phyloP scores from a whole-genome alignment of 2,888 invertebrate species.

The Yponomeuta sedellus region DNA sequence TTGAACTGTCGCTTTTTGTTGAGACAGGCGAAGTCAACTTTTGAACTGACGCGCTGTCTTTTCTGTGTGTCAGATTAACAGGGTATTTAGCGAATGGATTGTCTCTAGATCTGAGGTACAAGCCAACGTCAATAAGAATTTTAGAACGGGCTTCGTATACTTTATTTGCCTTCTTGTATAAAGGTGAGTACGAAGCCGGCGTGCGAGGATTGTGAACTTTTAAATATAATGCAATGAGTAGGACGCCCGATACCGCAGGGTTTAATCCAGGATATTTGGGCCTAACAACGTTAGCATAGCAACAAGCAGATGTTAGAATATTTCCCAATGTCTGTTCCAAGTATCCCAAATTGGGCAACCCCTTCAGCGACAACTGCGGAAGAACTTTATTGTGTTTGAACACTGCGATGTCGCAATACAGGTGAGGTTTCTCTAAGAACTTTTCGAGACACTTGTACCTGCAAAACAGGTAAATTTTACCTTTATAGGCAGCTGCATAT shows the following conservation, averaged over 20 bases:
- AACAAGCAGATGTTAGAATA: constrained; percentile 71
- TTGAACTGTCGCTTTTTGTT: neutral
- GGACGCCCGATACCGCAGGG: constrained; percentile 63
- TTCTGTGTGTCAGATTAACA: constrained; percentile 12
- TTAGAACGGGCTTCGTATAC: constrained; percentile 52
- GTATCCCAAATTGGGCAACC: constrained; percentile 76
- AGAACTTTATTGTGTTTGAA: constrained; percentile 48
- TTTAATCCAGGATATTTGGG: constrained; percentile 79
- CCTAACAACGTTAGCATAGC: constrained; percentile 64
- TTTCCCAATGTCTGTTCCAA: constrained; percentile 77
- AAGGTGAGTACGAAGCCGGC: constrained; percentile 28
- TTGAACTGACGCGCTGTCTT: neutral
- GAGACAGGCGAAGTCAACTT: neutral
- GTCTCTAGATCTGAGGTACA: constrained; percentile 64
- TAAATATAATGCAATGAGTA: constrained; percentile 75
- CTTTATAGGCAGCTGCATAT: constrained; percentile 65
- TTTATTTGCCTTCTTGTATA: constrained; percentile 52
- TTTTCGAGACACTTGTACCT: constrained; percentile 60
- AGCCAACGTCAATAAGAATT: constrained; percentile 51
- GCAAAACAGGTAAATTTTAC: constrained; percentile 76
- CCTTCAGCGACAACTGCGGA: constrained; percentile 56
- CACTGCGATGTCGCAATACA: constrained; percentile 66
- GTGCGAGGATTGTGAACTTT: constrained; percentile 69
- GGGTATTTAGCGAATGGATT: constrained; percentile 76
- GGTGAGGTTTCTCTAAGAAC: constrained; percentile 69